These are phyloP conservation scores for Sarcophaga carnaria DNA, from an alignment of 2,888 invertebrate genomes.

Conservation along the genomic window DNA sequence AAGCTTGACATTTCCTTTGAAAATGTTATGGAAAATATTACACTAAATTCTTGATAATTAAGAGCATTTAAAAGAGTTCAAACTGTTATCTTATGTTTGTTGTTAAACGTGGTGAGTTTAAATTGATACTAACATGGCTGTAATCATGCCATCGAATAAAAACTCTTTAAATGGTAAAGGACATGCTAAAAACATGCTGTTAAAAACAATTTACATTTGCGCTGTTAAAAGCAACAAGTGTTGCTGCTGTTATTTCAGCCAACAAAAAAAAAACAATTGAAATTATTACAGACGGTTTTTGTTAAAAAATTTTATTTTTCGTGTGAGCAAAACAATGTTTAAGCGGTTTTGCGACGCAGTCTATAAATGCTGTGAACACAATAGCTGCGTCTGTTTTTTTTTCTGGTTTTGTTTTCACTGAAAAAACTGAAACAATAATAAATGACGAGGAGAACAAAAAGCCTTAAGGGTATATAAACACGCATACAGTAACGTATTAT, in stretches of 20 bases:
- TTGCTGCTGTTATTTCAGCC: too few relatives aligned
- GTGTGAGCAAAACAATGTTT: background rate
- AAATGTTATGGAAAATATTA: too few relatives aligned
- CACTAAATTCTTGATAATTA: too few relatives aligned
- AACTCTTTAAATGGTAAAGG: conserved; percentile 18
- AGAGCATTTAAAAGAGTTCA: too few relatives aligned
- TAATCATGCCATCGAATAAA: background rate
- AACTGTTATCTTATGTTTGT: too few relatives aligned
- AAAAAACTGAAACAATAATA: too few relatives aligned
- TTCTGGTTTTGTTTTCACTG: too few relatives aligned
- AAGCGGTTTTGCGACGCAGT: background rate
- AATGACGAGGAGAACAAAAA: background rate
- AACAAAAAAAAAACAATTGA: too few relatives aligned
- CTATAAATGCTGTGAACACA: background rate
- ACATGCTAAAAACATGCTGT: background rate
- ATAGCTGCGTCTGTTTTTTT: background rate
- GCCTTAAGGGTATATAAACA: background rate
- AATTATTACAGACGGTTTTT: background rate
- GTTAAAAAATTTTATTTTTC: background rate
- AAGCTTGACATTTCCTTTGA: too few relatives aligned
- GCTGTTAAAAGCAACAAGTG: conserved; percentile 37
- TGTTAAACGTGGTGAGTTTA: background rate
- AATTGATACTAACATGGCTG: background rate
- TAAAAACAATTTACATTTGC: background rate
- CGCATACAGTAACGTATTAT: conserved; percentile 4